phyloP scores from a whole-genome alignment of 64 coral and sea anemone species.

The Anthopleura sola region DNA sequence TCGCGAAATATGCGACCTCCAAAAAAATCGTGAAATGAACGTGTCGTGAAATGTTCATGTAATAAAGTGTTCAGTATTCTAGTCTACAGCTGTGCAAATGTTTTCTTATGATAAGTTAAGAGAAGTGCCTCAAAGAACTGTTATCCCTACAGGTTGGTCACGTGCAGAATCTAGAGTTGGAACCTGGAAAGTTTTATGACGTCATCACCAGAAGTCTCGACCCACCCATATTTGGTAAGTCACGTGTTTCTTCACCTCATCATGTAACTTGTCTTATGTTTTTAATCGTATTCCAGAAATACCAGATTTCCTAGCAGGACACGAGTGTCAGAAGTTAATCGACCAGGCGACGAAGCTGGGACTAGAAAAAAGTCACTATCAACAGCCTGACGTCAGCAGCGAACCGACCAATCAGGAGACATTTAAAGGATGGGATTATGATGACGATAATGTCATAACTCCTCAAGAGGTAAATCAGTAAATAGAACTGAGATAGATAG shows the following conservation, averaged over 20 bases:
- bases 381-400: slow-evolving; percentile 41
- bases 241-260: not conserved
- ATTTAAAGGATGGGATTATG: slow-evolving; percentile 77
- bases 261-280: not conserved
- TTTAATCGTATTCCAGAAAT: slow-evolving; percentile 48
- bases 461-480: slow-evolving; percentile 57
- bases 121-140: not conserved
- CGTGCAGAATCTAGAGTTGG: slow-evolving; percentile 54
- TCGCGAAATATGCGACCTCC: too few species aligned
- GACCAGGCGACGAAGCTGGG: slow-evolving; percentile 9
- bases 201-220: slow-evolving; percentile 74
- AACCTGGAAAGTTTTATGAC: slow-evolving; percentile 67
- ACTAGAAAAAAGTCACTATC: slow-evolving; percentile 33
- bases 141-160: slow-evolving; percentile 58
- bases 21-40: too few species aligned
- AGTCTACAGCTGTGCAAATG: too few species aligned
- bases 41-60: too few species aligned
- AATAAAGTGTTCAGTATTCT: too few species aligned
- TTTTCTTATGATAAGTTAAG: too few species aligned
- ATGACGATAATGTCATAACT: slow-evolving; percentile 58
- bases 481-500: not conserved
- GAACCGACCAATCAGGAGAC: slow-evolving; percentile 69
- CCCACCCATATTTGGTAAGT: slow-evolving; percentile 84
- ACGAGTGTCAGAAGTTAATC: slow-evolving; percentile 53
- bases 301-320: slow-evolving; percentile 55